Percentiles rank a stretch among this genome's conserved stretches.
Evolutionary conservation across 1,140 invertebrate genomes (phyloP).

Genomic region (Physella acuta): DNA sequence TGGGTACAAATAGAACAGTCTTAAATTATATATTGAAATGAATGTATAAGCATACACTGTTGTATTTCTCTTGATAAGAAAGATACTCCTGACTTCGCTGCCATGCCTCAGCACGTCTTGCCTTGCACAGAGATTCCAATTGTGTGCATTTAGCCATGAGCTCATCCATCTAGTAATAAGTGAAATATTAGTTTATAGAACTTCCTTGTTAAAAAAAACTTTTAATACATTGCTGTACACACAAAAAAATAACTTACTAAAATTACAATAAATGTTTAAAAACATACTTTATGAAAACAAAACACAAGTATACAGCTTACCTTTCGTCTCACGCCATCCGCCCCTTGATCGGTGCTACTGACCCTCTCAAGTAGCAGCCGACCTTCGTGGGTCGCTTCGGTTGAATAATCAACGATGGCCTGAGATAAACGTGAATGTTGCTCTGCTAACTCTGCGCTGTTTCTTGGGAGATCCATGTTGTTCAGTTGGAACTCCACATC

Average conservation of each 20-base stretch:
- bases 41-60: constrained; percentile 62
- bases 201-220: too few species aligned
- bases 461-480: constrained; percentile 65
- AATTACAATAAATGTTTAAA: not conserved
- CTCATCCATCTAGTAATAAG: constrained; percentile 66
- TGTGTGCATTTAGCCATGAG: constrained; percentile 74
- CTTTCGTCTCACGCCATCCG: constrained; percentile 65
- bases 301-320: constrained; percentile 40
- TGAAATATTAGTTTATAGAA: too few species aligned
- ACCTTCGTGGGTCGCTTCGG: constrained; percentile 70
- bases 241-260: too few species aligned
- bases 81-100: constrained; percentile 70
- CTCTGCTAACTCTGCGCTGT: constrained; percentile 69
- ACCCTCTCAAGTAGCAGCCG: constrained; percentile 73
- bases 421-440: constrained; percentile 68
- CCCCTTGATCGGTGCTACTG: constrained; percentile 68
- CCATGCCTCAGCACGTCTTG: constrained; percentile 73
- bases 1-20: too few species aligned
- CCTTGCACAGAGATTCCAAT: constrained; percentile 70
- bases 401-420: constrained; percentile 70
- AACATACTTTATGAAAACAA: not conserved
- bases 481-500: constrained; percentile 77
- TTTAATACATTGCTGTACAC: too few species aligned
- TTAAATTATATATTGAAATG: not conserved
- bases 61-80: constrained; percentile 73